These are phyloP conservation scores for Sogatella furcifera DNA, from an alignment of 1,140 invertebrate genomes.

Conservation along the genomic window DNA sequence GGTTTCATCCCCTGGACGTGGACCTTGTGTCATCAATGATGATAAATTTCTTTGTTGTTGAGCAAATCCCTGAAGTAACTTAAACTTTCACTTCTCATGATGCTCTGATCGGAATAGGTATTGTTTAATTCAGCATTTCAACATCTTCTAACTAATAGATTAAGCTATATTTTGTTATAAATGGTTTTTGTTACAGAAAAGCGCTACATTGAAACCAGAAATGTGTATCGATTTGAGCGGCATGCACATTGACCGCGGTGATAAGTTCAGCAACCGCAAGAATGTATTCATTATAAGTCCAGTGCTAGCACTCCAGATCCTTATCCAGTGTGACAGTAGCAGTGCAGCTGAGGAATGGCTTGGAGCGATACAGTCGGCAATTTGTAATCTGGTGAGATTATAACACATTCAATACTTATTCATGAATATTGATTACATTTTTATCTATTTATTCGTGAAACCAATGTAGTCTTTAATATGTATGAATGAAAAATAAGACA, in stretches of 20 bases:
- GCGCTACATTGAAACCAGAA: constrained; percentile 33
- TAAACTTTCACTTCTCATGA: too few species aligned
- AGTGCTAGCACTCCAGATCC: constrained; percentile 40
- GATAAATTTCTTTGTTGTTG: too few species aligned
- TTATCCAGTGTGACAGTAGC: constrained; percentile 43
- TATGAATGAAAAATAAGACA: too few species aligned
- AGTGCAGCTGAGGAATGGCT: constrained; percentile 40
- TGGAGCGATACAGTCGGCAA: constrained; percentile 37
- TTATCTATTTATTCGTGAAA: not conserved
- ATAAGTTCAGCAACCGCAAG: constrained; percentile 44
- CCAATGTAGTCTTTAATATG: not conserved
- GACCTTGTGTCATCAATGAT: too few species aligned
- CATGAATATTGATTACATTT: not conserved
- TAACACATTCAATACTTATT: not conserved
- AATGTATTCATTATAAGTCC: constrained; percentile 47
- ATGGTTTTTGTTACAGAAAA: constrained; percentile 29
- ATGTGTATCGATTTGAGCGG: constrained; percentile 46
- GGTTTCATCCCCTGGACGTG: too few species aligned
- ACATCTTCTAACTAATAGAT: too few species aligned
- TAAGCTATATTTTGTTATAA: too few species aligned
- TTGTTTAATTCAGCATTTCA: too few species aligned
- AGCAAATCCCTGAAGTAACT: too few species aligned
- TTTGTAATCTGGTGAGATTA: constrained; percentile 35
- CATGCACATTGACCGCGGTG: constrained; percentile 39
- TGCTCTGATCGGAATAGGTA: too few species aligned